These are phyloP conservation scores for Hoplias malabaricus DNA, from an alignment of 2,113 vertebrate genomes.

Conservation along the genomic window DNA sequence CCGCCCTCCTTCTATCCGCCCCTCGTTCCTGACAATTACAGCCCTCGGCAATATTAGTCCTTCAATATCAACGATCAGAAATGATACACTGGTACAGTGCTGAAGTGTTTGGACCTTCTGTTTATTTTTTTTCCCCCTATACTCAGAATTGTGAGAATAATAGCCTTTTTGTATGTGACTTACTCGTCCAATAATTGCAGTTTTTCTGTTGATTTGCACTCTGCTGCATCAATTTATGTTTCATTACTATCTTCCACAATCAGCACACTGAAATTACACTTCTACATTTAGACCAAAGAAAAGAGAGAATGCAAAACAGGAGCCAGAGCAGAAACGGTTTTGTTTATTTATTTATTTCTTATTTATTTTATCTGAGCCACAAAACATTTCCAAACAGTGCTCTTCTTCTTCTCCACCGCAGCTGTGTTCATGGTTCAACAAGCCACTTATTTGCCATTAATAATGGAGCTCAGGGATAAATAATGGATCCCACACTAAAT, in stretches of 20 bases:
- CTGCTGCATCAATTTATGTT: not conserved
- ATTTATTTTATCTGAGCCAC: too few species aligned
- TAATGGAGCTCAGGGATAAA: not conserved
- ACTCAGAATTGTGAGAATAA: not conserved
- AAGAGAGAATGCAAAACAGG: not conserved
- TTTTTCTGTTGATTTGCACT: not conserved
- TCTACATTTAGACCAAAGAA: not conserved
- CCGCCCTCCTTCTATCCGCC: too few species aligned
- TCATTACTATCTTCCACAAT: not conserved
- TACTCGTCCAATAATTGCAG: not conserved
- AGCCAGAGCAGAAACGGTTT: not conserved
- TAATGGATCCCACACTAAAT: not conserved
- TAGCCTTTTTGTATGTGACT: not conserved
- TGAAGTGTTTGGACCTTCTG: too few species aligned
- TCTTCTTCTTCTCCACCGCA: not conserved
- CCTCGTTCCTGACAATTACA: too few species aligned
- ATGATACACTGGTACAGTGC: too few species aligned
- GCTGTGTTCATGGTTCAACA: slow-evolving; percentile 5
- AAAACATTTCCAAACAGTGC: not conserved
- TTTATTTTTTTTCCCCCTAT: too few species aligned
- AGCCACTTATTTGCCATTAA: slow-evolving; percentile 27
- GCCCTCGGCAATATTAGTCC: too few species aligned
- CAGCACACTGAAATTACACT: not conserved
- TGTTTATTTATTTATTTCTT: too few species aligned
- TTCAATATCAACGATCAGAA: too few species aligned